Evolutionary conservation across 2,113 vertebrate species (phyloP), one percentile per base, ranked within the genome.

Genomic region (Eulemur rufifrons): DNA sequence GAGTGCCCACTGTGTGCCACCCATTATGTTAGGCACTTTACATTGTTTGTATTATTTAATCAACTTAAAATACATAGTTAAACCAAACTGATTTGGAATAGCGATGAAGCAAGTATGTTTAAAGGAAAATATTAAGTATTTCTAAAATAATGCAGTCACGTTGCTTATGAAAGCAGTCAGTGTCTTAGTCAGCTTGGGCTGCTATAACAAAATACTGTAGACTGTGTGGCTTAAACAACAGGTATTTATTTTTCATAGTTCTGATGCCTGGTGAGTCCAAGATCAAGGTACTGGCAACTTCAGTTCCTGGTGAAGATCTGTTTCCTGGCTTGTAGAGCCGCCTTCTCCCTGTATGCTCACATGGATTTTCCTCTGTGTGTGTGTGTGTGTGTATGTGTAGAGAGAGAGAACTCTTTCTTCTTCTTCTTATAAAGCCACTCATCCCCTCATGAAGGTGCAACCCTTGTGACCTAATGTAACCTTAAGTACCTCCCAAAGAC

Each of bases 91-190:
- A 86, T 7, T 66, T 87, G 29, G 39, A 89, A 85, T 95, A 71
- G 91, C 82, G 34, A 63, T 39, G 39, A 92, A 71, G 20, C 21
- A 80, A 66, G 29, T 73, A 20, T 54, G 18, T 68, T 92, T 80
- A 29, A 89, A 95, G 34, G 56, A 73, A 80, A 92, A 83, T 78
- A 37, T 85, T 39, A 63, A 96, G 39, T 94, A 82, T 52, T 80
- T 82, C 13, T 74, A 29, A 96, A 93, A 91, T 63, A 93, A 82
- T 74, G 3, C 4, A 74, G 9, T 85, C 29, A 61, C 12, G n/a
- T 82, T 89, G 86, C n/a, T 85, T 86, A 73, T 3, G 15, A 94
- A 27, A 37, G 37, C 0, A 37, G 11, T 74, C 2, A 34, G 3
- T 92, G 54, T 68, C 66, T 61, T 29, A 82, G 42, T 42, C 42